Base-by-base conservation (phyloP, 1,140 invertebrate genomes). In the Sitophilus oryzae region DNA sequence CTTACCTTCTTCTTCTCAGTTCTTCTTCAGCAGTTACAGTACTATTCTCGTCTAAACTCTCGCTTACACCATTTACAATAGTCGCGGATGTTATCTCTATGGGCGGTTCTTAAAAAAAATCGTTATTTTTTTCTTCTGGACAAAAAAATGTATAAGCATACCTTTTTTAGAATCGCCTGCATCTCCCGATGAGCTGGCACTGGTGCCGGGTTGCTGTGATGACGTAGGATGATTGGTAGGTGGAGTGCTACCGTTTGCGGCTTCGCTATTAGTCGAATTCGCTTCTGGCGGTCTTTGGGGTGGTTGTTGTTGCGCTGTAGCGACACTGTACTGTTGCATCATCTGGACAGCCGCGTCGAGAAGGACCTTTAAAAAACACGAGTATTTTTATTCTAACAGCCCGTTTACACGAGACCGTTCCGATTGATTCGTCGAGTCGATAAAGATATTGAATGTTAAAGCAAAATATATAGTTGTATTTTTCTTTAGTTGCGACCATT, bases 261-360 rank as follows among this genome's bases (percentile, higher is more conserved):
- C 25, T 30, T 30, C 25, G 8, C 18, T 44, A 8, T n/a, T 14
- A 4, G n/a, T 11, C 8, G n/a, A 14, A 11, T n/a, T 14, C 14
- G 16, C 20, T 15, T 44, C 21, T 25, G 9, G n/a, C 18, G 10
- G 14, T 37, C 11, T 14, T 23, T 8, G 2, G 43, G 16, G 15
- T 9, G 5, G 18, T 34, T 18, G 10, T 38, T 20, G 9, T n/a
- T 44, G 20, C 21, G 46, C 50, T 41, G 78, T 78, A 10, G 86
- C 77, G 21, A 79, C 76, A 44, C 82, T 84, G 72, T 95, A 95
- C 70, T 96, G 92, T 60, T 90, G 83, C 82, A 96, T 91, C 71
- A 94, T 82, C 18, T 91, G 71, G 52, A 91, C 84, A 35, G 91
- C 89, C 16, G 91, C 89, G 74, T 96, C 91, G 53, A 96, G 69